Percentiles rank a stretch among this genome's conserved stretches.
These are phyloP conservation scores for Malacoctenus gilli DNA, from an alignment of 2,797 vertebrate species.

Conservation along the genomic window DNA sequence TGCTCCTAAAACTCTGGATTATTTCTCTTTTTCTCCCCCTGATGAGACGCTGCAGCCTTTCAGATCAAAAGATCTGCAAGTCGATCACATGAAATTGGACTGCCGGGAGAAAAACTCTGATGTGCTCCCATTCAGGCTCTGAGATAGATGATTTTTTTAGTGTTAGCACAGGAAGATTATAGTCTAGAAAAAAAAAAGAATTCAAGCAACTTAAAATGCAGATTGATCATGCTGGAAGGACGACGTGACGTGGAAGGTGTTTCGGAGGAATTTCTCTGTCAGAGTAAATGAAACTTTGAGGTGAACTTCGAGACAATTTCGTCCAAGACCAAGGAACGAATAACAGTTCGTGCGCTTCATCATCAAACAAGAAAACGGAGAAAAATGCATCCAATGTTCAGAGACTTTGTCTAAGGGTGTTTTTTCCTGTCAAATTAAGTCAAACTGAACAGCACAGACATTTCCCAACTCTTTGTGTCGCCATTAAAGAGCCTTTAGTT, in stretches of 20 bases:
- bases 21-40: no score
- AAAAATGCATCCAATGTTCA: slow-evolving; percentile 34
- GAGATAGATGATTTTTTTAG: slow-evolving; percentile 22
- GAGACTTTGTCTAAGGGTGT: slow-evolving; percentile 24
- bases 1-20: no score
- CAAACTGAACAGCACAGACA: slow-evolving; percentile 6
- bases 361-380: slow-evolving; percentile 52
- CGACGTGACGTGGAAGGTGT: slow-evolving; percentile 28
- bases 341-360: slow-evolving; percentile 26
- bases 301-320: slow-evolving; percentile 27
- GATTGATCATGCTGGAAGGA: slow-evolving; percentile 27
- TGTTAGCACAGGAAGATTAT: slow-evolving; percentile 27
- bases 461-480: no score
- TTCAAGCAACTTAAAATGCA: slow-evolving; percentile 26
- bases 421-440: neutral
- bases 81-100: slow-evolving; percentile 33
- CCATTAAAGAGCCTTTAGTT: no score
- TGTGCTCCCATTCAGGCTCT: slow-evolving; percentile 13
- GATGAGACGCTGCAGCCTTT: slow-evolving; percentile 5
- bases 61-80: slow-evolving; percentile 39
- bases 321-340: slow-evolving; percentile 38
- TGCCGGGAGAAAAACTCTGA: slow-evolving; percentile 13
- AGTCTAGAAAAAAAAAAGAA: slow-evolving; percentile 19
- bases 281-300: slow-evolving; percentile 15
- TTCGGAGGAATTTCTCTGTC: slow-evolving; percentile 13